These are phyloP conservation scores for Stichopus horrens DNA, from an alignment of 53 echinoderm and acorn worm species.

Conservation along the genomic window DNA sequence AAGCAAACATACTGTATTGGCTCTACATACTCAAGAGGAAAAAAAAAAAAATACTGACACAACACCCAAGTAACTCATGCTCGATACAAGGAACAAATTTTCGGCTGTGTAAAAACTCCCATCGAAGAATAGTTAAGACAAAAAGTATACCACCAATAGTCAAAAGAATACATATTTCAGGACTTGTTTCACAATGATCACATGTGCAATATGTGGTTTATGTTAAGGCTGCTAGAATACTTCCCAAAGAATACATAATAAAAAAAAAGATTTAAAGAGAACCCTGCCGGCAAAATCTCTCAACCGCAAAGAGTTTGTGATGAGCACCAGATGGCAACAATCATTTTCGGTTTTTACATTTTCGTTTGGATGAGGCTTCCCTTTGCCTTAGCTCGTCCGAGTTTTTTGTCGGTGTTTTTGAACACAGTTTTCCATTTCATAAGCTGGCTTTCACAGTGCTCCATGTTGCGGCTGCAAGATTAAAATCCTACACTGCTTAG, in stretches of 20 bases:
- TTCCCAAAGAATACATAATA: not conserved
- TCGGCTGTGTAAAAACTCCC: conserved; percentile 32
- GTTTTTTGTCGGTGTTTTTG: no score
- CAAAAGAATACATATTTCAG: not conserved
- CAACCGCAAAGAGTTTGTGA: not conserved
- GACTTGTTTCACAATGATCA: conserved; percentile 45
- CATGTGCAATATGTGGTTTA: conserved; percentile 32
- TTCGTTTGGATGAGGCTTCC: no score
- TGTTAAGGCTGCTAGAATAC: conserved; percentile 37
- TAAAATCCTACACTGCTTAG: no score
- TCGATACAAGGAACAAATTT: conserved; percentile 14
- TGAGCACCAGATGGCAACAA: not conserved
- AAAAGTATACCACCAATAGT: conserved; percentile 14
- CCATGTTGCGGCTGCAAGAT: no score
- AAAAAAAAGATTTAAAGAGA: not conserved
- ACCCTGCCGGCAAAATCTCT: no score
- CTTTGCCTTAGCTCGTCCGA: no score
- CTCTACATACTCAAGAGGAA: not conserved
- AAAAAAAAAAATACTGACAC: no score
- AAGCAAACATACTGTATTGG: conserved; percentile 24
- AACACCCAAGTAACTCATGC: conserved; percentile 22
- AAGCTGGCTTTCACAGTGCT: no score
- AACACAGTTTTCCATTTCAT: no score
- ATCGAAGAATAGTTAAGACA: conserved; percentile 28
- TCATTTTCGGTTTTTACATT: no score